A percentile compares a stretch with the other conserved stretches of the same genome.
Conservation (phyloP, 30 jellyfish, hydroid and myxozoan species). For the Hydractinia echinata region DNA sequence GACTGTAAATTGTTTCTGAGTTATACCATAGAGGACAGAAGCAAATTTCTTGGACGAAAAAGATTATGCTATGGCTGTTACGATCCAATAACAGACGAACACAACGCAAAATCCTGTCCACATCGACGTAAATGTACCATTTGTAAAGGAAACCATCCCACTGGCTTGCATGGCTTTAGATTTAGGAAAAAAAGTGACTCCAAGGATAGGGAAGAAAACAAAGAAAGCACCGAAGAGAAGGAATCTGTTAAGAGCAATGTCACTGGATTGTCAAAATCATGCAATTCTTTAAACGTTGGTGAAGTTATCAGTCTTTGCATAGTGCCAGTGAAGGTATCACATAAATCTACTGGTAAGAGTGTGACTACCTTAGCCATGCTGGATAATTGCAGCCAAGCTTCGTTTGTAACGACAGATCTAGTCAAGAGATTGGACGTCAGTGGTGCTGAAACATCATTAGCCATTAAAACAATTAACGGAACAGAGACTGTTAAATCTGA, state of each 20-base stretch:
- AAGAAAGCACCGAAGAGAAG: neutral
- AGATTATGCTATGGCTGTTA: too few relatives aligned
- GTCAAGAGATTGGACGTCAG: neutral
- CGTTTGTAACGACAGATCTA: constrained; percentile 29
- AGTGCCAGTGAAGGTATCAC: constrained; percentile 28
- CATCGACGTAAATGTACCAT: constrained; percentile 18
- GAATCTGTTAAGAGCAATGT: neutral
- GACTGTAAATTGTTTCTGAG: constrained; percentile 2
- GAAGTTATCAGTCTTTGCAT: constrained; percentile 36
- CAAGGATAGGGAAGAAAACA: neutral
- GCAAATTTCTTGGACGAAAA: neutral
- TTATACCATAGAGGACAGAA: constrained; percentile 21
- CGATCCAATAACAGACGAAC: neutral
- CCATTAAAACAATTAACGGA: constrained; percentile 18
- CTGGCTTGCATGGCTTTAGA: constrained; percentile 38
- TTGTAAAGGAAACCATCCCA: constrained; percentile 23
- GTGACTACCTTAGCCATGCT: constrained; percentile 17
- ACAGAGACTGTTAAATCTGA: neutral
- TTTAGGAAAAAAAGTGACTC: neutral
- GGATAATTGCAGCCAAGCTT: constrained; percentile 42
- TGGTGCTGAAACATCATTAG: neutral
- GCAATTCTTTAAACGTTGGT: too few relatives aligned
- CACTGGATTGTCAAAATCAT: too few relatives aligned
- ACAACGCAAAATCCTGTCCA: constrained; percentile 21
- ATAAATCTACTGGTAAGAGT: neutral